A percentile compares a stretch with the other conserved stretches of the same genome.
Evolutionary conservation across 2,797 vertebrate genomes (phyloP).

Genomic region (Hippoglossus hippoglossus): DNA sequence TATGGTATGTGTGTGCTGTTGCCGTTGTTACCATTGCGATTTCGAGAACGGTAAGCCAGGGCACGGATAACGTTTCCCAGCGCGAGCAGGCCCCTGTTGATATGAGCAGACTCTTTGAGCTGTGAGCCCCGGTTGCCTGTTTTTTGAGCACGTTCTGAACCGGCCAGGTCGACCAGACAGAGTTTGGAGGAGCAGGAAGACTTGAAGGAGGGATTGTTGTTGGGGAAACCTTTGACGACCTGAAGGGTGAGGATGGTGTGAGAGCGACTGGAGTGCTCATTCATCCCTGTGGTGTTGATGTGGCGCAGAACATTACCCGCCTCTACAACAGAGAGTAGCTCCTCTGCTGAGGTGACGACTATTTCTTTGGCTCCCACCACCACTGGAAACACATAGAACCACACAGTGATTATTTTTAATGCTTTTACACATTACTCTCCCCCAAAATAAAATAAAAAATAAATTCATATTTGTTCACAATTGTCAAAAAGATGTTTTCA

Average conservation of each 20-base stretch:
- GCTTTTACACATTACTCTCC: too few relatives aligned
- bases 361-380: conserved; percentile 90
- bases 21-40: conserved; percentile 71
- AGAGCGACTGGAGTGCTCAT: conserved; percentile 91
- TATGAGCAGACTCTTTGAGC: conserved; percentile 91
- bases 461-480: conserved; percentile 4
- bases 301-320: conserved; percentile 88
- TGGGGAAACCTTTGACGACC: conserved; percentile 77
- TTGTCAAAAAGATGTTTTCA: not conserved
- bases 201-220: conserved; percentile 26
- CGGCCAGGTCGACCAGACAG: conserved; percentile 93
- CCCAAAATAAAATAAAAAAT: not conserved
- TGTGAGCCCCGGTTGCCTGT: conserved; percentile 88
- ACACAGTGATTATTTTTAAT: too few relatives aligned
- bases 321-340: conserved; percentile 87
- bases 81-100: conserved; percentile 90
- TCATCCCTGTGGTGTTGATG: conserved; percentile 88
- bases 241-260: conserved; percentile 91
- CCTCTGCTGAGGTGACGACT: conserved; percentile 85
- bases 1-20: conserved; percentile 85
- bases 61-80: conserved; percentile 93
- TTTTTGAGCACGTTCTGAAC: conserved; percentile 90
- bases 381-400: conserved; percentile 76
- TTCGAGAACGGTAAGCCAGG: conserved; percentile 83
- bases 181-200: conserved; percentile 85